Conservation (phyloP, 2,113 vertebrate species). For the Casuarius casuarius region DNA sequence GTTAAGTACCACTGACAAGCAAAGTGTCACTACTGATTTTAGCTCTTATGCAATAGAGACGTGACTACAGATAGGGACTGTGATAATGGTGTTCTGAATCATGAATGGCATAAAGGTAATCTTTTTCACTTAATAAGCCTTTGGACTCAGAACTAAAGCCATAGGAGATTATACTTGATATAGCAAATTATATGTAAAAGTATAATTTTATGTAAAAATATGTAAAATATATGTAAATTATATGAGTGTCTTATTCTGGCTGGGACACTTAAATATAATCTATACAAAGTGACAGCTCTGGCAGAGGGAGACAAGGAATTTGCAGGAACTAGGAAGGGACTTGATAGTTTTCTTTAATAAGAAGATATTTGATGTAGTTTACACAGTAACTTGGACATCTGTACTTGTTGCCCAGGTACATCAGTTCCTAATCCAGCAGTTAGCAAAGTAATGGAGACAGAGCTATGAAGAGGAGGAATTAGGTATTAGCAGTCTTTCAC, state of each 20-base stretch:
- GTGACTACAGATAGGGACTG: neutral
- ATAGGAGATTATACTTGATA: neutral
- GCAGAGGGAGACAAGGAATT: neutral
- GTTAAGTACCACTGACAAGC: neutral
- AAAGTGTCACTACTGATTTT: neutral
- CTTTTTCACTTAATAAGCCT: neutral
- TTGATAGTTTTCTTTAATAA: neutral
- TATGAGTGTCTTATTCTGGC: neutral
- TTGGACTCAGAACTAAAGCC: neutral
- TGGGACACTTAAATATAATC: neutral
- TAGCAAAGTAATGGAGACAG: neutral
- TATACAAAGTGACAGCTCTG: neutral
- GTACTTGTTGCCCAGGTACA: neutral
- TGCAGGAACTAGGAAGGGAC: neutral
- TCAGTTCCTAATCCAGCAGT: neutral
- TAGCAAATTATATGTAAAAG: neutral
- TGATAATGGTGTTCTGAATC: neutral
- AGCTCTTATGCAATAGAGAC: neutral
- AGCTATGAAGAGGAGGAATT: neutral
- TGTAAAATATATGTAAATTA: constrained; percentile 36
- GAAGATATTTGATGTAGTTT: neutral
- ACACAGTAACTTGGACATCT: neutral
- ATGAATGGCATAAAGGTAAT: neutral
- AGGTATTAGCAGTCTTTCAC: neutral
- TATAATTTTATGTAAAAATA: constrained; percentile 32